Evolutionary conservation across 2,797 vertebrate genomes (phyloP).

Genomic region (Notolepis coatsorum): DNA sequence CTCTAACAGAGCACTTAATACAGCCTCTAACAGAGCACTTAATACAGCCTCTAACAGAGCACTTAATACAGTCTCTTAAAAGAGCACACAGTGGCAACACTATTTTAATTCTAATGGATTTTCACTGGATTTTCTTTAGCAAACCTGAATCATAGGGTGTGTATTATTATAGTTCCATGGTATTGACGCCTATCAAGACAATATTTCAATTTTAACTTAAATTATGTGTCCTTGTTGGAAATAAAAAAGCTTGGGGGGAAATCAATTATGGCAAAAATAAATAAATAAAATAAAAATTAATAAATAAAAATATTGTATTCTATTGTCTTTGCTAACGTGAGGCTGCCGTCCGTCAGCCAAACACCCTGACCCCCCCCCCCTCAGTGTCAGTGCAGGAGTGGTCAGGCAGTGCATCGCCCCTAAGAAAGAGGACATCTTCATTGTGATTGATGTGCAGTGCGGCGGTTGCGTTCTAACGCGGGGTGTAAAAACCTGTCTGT

Average conservation of each 20-base stretch:
- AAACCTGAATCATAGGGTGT: no score
- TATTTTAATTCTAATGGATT: no score
- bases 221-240: no score
- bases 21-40: no score
- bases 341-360: conserved; percentile 27
- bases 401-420: conserved; percentile 30
- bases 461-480: conserved; percentile 81
- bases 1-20: no score
- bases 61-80: no score
- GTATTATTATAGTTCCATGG: no score
- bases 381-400: conserved; percentile 29
- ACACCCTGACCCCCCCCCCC: conserved; percentile 41
- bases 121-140: no score
- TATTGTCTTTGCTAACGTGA: neutral
- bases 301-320: neutral
- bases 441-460: conserved; percentile 88
- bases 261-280: no score
- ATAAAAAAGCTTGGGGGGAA: no score
- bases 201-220: neutral
- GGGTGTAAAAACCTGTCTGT: conserved; percentile 87
- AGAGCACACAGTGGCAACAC: no score
- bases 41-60: no score
- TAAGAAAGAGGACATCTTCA: conserved; percentile 65
- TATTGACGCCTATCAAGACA: neutral
- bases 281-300: neutral